Conservation (phyloP, 2,113 vertebrate genomes). For the Melanostigma gelatinosum region DNA sequence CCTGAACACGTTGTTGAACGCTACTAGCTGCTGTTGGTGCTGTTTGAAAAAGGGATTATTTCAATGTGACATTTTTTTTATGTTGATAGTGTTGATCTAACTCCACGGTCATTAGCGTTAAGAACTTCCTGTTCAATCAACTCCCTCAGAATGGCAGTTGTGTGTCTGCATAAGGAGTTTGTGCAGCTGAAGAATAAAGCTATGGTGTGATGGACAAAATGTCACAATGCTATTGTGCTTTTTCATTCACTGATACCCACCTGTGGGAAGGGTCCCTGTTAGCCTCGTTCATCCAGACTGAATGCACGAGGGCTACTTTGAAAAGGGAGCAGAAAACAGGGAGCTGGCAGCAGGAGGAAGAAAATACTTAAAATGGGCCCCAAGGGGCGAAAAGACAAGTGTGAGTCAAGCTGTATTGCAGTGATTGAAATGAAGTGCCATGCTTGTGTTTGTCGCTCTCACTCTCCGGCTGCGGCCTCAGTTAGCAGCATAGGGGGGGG, state of each 20-base stretch:
- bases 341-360: neutral
- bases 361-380: slow-evolving; percentile 11
- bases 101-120: neutral
- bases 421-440: slow-evolving; percentile 38
- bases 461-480: neutral
- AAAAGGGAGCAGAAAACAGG: slow-evolving; percentile 6
- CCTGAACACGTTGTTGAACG: neutral
- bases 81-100: neutral
- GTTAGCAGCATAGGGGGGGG: slow-evolving; percentile 7
- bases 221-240: neutral
- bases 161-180: neutral
- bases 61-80: neutral
- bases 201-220: neutral
- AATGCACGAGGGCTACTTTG: neutral
- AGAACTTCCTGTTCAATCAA: neutral
- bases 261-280: neutral
- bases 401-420: slow-evolving; percentile 28
- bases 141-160: neutral
- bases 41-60: neutral
- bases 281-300: slow-evolving; percentile 15
- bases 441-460: slow-evolving; percentile 33
- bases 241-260: neutral
- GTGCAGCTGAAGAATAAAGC: neutral
- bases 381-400: slow-evolving; percentile 1
- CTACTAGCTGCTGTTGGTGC: no score